These are phyloP conservation scores for Athalia circularis DNA, from an alignment of 2,888 invertebrate species.

Conservation along the genomic window DNA sequence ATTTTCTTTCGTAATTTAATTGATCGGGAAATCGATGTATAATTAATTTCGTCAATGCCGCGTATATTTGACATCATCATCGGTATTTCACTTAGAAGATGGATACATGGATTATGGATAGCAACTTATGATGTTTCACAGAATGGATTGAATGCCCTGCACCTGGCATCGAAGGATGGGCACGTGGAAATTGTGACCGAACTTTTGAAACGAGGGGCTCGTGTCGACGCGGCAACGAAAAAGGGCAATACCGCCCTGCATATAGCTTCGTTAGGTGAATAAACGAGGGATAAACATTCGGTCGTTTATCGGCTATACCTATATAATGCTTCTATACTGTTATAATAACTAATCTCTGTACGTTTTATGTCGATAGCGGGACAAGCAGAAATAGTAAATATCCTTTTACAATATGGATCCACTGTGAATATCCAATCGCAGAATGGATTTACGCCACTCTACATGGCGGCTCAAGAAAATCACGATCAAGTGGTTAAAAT, in stretches of 20 bases:
- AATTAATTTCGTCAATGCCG: too few species aligned
- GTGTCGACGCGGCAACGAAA: constrained; percentile 97
- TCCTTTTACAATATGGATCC: constrained; percentile 93
- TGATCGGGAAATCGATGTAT: too few species aligned
- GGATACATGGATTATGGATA: constrained; percentile 42
- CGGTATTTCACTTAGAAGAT: background rate
- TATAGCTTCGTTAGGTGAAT: constrained; percentile 90
- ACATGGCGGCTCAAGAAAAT: constrained; percentile 99
- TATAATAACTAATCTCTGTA: too few species aligned
- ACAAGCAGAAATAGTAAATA: constrained; percentile 93
- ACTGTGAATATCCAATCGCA: constrained; percentile 97
- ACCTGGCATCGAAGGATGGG: constrained; percentile 98
- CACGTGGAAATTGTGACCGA: constrained; percentile 95
- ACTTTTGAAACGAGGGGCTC: constrained; percentile 91
- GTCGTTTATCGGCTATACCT: too few species aligned
- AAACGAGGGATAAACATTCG: background rate
- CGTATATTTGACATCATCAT: background rate
- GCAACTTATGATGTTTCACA: constrained; percentile 72
- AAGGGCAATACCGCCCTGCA: constrained; percentile 98
- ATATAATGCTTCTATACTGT: too few species aligned
- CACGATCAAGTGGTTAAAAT: constrained; percentile 95
- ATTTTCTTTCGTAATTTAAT: too few species aligned
- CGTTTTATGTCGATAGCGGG: constrained; percentile 80
- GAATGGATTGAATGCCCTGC: constrained; percentile 98
- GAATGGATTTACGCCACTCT: constrained; percentile 98